A percentile compares a stretch with the other conserved stretches of the same genome.
phyloP scores from a whole-genome alignment of 2,888 invertebrate genomes.

The Xylota sylvarum region DNA sequence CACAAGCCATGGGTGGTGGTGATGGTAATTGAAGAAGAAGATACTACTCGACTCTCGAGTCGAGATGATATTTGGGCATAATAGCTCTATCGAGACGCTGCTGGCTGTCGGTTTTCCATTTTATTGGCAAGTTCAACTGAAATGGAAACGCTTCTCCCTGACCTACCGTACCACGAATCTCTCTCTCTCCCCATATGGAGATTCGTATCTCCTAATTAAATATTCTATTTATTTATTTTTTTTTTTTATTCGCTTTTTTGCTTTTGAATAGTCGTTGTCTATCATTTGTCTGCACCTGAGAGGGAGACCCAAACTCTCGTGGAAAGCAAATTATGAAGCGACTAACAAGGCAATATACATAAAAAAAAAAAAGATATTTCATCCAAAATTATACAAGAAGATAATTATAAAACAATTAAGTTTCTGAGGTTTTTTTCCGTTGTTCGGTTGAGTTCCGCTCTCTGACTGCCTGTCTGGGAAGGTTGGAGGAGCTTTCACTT shows the following conservation, averaged over 20 bases:
- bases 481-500: slow-evolving; percentile 68
- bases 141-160: slow-evolving; percentile 74
- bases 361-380: slow-evolving; percentile 19
- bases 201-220: slow-evolving; percentile 57
- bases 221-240: slow-evolving; percentile 52
- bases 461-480: slow-evolving; percentile 14
- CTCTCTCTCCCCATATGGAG: slow-evolving; percentile 40
- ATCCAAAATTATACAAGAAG: slow-evolving; percentile 66
- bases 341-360: slow-evolving; percentile 10
- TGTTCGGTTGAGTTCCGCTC: slow-evolving; percentile 46
- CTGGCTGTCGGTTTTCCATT: slow-evolving; percentile 39
- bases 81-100: slow-evolving; percentile 46
- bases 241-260: slow-evolving; percentile 22
- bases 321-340: slow-evolving; percentile 41
- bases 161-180: slow-evolving; percentile 64
- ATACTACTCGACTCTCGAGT: slow-evolving; percentile 45
- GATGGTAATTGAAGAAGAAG: slow-evolving; percentile 60
- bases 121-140: slow-evolving; percentile 70
- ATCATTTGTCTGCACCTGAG: slow-evolving; percentile 5
- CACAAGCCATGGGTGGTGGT: slow-evolving; percentile 51
- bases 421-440: slow-evolving; percentile 48
- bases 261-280: slow-evolving; percentile 42
- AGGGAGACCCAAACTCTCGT: slow-evolving; percentile 7
- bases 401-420: slow-evolving; percentile 71
- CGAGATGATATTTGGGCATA: slow-evolving; percentile 59